Percentiles rank a stretch among this genome's conserved stretches.
These are phyloP conservation scores for Oncorhynchus mykiss DNA, from an alignment of 2,113 vertebrate species.

Conservation along the genomic window DNA sequence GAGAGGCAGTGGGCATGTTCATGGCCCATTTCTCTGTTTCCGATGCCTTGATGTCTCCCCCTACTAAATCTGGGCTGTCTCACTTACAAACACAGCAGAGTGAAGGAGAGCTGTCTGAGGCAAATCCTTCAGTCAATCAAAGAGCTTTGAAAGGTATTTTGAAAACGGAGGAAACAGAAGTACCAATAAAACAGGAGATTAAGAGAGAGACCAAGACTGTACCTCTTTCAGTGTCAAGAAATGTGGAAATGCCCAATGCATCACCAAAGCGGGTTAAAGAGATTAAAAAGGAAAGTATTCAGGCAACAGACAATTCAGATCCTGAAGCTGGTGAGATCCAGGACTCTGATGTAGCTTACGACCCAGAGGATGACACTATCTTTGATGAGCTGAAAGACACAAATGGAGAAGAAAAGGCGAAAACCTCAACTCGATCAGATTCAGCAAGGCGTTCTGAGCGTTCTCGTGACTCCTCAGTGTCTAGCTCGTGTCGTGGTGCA, in stretches of 20 bases:
- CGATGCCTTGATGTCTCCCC: conserved; percentile 90
- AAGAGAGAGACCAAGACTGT: conserved; percentile 1
- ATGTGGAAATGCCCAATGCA: background rate
- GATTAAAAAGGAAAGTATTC: conserved; percentile 35
- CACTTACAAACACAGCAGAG: conserved; percentile 38
- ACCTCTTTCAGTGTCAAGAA: background rate
- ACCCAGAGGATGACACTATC: conserved; percentile 92
- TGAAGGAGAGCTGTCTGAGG: conserved; percentile 32
- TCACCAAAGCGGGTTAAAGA: too few relatives aligned
- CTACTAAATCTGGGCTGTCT: conserved; percentile 73
- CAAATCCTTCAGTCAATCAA: conserved; percentile 32
- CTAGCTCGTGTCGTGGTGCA: conserved; percentile 29
- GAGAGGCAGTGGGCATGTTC: conserved; percentile 90
- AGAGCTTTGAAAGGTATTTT: conserved; percentile 16
- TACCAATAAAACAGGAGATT: conserved; percentile 1
- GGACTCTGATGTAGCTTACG: conserved; percentile 85
- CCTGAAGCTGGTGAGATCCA: conserved; percentile 61
- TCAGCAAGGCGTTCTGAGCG: too few relatives aligned
- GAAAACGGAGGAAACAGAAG: conserved; percentile 9
- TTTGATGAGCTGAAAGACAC: conserved; percentile 87
- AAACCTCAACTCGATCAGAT: too few relatives aligned
- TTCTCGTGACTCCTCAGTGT: conserved; percentile 40
- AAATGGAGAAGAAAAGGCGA: conserved; percentile 65
- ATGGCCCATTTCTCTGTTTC: conserved; percentile 97
- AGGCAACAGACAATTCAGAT: conserved; percentile 57